These are phyloP conservation scores for Aurelia sp. DNA, from an alignment of 30 jellyfish, hydroid and myxozoan species.

Conservation along the genomic window DNA sequence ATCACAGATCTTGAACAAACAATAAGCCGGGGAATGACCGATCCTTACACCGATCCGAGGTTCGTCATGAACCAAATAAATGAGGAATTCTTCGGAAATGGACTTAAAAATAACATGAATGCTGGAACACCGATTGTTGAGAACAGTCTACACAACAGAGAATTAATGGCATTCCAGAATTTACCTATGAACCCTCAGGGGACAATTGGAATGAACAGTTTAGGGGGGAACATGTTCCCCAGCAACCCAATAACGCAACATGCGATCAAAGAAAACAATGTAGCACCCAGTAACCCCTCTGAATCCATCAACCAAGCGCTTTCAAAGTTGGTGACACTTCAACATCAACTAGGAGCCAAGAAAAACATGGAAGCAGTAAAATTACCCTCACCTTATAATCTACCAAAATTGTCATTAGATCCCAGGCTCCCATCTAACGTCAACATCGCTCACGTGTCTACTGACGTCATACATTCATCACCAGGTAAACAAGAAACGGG, in stretches of 20 bases:
- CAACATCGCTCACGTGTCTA: conserved; percentile 44
- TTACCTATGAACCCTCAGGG: conserved; percentile 54
- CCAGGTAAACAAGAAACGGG: conserved; percentile 17
- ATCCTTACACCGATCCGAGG: conserved; percentile 92
- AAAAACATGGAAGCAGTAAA: conserved; percentile 1
- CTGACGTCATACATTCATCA: conserved; percentile 30
- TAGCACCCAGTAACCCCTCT: conserved; percentile 54
- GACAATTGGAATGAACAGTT: conserved; percentile 19
- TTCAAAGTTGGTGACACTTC: conserved; percentile 13
- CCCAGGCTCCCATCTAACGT: conserved; percentile 28
- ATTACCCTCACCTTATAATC: conserved; percentile 6
- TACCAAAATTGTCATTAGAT: conserved; percentile 4
- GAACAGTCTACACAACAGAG: conserved; percentile 74
- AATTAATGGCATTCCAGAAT: conserved; percentile 82
- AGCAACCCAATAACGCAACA: conserved; percentile 67
- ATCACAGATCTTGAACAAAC: conserved; percentile 95
- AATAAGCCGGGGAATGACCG: conserved; percentile 94
- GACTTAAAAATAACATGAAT: conserved; percentile 30
- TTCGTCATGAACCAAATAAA: conserved; percentile 92
- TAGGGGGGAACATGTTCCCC: conserved; percentile 22
- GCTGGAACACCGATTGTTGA: conserved; percentile 81
- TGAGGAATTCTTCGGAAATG: conserved; percentile 88
- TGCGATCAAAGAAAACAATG: conserved; percentile 77
- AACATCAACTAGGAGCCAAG: conserved; percentile 25
- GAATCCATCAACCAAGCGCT: conserved; percentile 15